Evolutionary conservation across 2,113 vertebrate genomes (phyloP).

Genomic region (Toxostoma redivivum): DNA sequence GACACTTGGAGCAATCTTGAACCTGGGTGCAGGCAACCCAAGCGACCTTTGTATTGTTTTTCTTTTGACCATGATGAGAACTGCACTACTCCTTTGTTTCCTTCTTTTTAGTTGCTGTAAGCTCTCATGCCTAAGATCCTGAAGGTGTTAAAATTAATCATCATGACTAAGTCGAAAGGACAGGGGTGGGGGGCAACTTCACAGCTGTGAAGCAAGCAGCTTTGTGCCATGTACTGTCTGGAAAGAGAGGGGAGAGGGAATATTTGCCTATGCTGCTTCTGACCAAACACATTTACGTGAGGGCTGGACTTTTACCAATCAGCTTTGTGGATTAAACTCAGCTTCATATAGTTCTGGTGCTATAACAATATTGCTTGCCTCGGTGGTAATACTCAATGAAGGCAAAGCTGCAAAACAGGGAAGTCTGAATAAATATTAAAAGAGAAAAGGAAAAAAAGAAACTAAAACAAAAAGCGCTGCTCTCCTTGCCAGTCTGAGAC

Average conservation of each 20-base stretch:
- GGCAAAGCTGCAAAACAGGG: slow-evolving; percentile 46
- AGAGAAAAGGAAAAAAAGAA: not conserved
- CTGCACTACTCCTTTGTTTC: slow-evolving; percentile 72
- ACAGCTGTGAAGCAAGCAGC: slow-evolving; percentile 62
- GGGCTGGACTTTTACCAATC: slow-evolving; percentile 34
- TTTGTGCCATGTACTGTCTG: slow-evolving; percentile 62
- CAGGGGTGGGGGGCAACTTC: not conserved
- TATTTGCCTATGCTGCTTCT: slow-evolving; percentile 48
- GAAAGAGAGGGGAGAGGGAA: not conserved
- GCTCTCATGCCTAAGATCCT: slow-evolving; percentile 75
- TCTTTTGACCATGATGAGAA: slow-evolving; percentile 43
- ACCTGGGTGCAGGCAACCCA: slow-evolving; percentile 82
- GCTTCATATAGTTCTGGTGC: slow-evolving; percentile 62
- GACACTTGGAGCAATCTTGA: slow-evolving; percentile 67
- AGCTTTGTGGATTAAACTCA: slow-evolving; percentile 20
- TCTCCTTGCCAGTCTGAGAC: slow-evolving; percentile 63
- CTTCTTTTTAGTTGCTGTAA: slow-evolving; percentile 76
- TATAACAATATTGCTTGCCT: slow-evolving; percentile 38
- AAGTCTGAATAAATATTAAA: slow-evolving; percentile 10
- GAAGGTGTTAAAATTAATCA: slow-evolving; percentile 52
- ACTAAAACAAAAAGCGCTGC: slow-evolving; percentile 20
- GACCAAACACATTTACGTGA: slow-evolving; percentile 43
- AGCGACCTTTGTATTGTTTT: slow-evolving; percentile 48
- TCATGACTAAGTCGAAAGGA: not conserved
- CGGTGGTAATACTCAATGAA: not conserved